Percentiles rank a stretch among this genome's conserved stretches.
Conservation (phyloP, 2,113 vertebrate species). For the Pluvialis apricaria region DNA sequence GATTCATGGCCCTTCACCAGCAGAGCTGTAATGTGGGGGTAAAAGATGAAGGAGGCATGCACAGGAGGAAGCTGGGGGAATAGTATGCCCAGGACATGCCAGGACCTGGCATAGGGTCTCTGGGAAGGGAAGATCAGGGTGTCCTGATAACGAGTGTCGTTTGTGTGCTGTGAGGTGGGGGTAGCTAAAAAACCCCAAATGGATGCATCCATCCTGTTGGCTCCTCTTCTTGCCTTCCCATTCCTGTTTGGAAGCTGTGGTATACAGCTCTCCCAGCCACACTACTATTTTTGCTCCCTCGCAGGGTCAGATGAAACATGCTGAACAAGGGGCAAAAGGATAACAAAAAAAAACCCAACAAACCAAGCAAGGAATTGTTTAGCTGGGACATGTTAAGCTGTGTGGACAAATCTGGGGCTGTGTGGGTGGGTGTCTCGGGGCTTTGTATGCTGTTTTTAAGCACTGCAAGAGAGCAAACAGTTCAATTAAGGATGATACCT, state of each 20-base stretch:
- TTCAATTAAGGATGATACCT: neutral
- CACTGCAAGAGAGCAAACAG: neutral
- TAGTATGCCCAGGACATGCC: neutral
- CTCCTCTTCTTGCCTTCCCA: neutral
- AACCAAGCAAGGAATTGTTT: neutral
- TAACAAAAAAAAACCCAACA: neutral
- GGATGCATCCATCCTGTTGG: neutral
- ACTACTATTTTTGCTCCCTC: neutral
- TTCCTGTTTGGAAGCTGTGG: neutral
- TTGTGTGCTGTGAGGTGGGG: neutral
- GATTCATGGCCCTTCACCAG: neutral
- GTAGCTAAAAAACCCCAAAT: neutral
- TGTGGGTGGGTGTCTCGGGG: neutral
- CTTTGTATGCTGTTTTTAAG: neutral
- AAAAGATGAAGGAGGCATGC: neutral
- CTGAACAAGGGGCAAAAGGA: neutral
- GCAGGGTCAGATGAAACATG: neutral
- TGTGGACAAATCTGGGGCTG: neutral
- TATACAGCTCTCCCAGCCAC: neutral
- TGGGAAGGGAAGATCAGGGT: neutral
- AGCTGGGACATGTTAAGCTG: neutral
- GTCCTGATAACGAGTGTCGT: fast-evolving
- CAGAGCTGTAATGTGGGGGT: neutral
- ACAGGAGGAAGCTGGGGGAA: neutral
- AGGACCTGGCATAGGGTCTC: neutral